phyloP scores from a whole-genome alignment of 2,888 invertebrate species.

The Eupithecia exiguata region DNA sequence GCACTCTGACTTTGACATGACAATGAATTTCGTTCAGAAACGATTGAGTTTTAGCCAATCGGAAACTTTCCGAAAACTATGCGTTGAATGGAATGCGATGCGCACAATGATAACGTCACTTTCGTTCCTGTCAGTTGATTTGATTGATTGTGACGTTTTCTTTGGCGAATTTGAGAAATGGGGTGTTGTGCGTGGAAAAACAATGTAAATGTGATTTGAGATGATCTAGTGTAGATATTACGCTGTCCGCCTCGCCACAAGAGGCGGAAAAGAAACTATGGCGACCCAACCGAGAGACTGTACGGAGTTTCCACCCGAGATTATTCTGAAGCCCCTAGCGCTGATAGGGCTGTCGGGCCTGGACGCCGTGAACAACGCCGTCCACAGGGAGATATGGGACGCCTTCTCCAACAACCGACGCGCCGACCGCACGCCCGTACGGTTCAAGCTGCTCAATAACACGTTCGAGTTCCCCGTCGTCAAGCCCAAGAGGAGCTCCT shows the following conservation, averaged over 20 bases:
- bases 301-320: conserved; percentile 91
- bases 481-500: conserved; percentile 93
- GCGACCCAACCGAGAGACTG: conserved; percentile 83
- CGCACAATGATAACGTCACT: conserved; percentile 10
- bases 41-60: not conserved
- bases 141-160: conserved; percentile 43
- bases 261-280: conserved; percentile 61
- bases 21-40: not conserved
- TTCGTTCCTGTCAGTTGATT: conserved; percentile 24
- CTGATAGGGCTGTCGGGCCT: conserved; percentile 95
- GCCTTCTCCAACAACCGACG: conserved; percentile 93
- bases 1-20: not conserved
- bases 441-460: conserved; percentile 91
- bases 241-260: conserved; percentile 5
- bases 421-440: conserved; percentile 91
- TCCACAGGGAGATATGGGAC: conserved; percentile 97
- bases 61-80: not conserved
- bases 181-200: conserved; percentile 53
- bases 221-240: conserved; percentile 45
- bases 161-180: conserved; percentile 63
- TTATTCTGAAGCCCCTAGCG: conserved; percentile 92
- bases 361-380: conserved; percentile 91
- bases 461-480: conserved; percentile 94
- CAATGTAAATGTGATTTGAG: conserved; percentile 46
- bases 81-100: conserved; percentile 23